Percentiles rank a stretch among this genome's conserved stretches.
These are phyloP conservation scores for Branchinecta lynchi DNA, from an alignment of 1,140 invertebrate species.

Conservation along the genomic window DNA sequence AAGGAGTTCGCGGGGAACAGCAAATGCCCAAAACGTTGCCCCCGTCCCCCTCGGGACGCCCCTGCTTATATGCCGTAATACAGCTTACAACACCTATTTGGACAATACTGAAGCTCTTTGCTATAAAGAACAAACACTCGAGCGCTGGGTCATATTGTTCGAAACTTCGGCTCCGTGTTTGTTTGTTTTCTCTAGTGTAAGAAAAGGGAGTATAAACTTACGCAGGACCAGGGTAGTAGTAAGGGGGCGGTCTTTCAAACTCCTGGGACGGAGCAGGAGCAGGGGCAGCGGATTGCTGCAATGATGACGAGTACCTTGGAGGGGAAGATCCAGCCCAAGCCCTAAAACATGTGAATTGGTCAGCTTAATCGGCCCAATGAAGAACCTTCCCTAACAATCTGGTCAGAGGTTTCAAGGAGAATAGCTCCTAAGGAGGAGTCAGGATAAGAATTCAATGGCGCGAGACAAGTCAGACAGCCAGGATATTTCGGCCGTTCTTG, in stretches of 20 bases:
- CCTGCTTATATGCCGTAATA: no score
- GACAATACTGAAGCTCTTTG: no score
- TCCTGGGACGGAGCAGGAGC: not conserved
- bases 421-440: not conserved
- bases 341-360: not conserved
- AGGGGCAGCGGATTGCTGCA: not conserved
- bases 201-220: not conserved
- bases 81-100: no score
- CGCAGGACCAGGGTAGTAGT: not conserved
- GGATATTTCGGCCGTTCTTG: not conserved
- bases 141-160: no score
- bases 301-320: not conserved
- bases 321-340: not conserved
- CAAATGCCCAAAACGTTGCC: no score
- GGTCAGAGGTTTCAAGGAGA: not conserved
- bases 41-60: no score
- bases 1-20: no score
- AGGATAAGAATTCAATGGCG: not conserved
- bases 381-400: not conserved
- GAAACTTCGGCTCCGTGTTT: no score
- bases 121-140: no score
- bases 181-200: no score
- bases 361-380: not conserved
- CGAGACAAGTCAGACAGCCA: not conserved
- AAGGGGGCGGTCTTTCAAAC: not conserved